Percentiles rank a stretch among this genome's conserved stretches.
Evolutionary conservation across 2,797 vertebrate genomes (phyloP).

Genomic region (Chiroxiphia lanceolata): DNA sequence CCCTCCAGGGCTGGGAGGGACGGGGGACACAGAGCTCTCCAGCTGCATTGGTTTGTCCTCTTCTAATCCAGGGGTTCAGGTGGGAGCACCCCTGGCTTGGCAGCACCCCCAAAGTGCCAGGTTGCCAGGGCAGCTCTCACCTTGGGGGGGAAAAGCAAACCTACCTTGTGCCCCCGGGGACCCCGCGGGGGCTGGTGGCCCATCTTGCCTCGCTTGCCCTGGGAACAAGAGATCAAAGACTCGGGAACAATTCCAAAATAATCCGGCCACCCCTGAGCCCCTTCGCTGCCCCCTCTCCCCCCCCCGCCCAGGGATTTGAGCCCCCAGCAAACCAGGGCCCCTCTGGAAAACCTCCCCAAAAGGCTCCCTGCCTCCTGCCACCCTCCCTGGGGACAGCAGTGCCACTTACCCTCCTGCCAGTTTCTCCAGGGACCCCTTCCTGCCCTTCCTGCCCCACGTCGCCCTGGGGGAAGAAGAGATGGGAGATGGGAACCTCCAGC

Average conservation of each 20-base stretch:
- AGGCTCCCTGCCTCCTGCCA: background rate
- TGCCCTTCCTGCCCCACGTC: constrained; percentile 54
- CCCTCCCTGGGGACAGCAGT: background rate
- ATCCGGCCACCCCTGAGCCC: rapidly evolving
- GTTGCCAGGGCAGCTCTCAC: background rate
- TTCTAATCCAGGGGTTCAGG: rapidly evolving
- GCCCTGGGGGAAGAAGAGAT: background rate
- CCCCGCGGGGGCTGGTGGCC: constrained; percentile 81
- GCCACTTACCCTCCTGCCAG: constrained; percentile 79
- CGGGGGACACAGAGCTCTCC: background rate
- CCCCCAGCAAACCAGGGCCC: rapidly evolving
- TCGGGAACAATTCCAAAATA: background rate
- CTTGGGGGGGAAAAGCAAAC: background rate
- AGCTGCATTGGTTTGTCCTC: background rate
- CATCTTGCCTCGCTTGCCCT: constrained; percentile 87
- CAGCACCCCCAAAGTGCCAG: background rate
- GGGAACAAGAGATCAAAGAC: background rate
- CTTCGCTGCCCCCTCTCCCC: rapidly evolving
- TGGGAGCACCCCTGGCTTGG: background rate
- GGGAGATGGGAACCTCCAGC: background rate
- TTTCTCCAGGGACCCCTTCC: constrained; percentile 73
- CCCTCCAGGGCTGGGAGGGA: background rate
- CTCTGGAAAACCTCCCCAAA: background rate
- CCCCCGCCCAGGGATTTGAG: background rate
- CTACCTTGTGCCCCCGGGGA: constrained; percentile 82